Evolutionary conservation across 2,888 invertebrate species (phyloP), one percentile per base, ranked within the genome.

Genomic region (Noctua fimbriata): DNA sequence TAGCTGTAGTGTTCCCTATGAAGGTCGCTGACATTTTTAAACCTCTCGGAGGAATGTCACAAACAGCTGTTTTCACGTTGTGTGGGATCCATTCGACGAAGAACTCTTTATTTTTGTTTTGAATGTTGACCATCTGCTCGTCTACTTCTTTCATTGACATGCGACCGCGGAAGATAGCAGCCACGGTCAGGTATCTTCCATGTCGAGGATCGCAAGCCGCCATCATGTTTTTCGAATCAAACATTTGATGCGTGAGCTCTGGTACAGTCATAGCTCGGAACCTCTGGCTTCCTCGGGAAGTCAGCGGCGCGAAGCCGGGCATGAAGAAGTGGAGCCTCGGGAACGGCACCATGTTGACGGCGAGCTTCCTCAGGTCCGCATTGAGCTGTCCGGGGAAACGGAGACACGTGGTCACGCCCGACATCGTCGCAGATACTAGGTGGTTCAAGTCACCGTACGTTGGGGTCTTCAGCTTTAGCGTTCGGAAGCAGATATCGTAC

Each of bases 141-240:
- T 98, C 98, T 2, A 98, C 98, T 97, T 99, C 99, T 92, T 99
- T 99, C 98, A 99, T 99, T 21, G 99, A 99, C 98, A 99, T 98
- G 67, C 98, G 97, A 0, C 98, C 99, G 78, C 99, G 97, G 97
- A 99, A 99, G 75, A 99, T 98, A 10, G 98, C 98, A 0, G 99
- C 99, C 0, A 99, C 99, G 0, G 99, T 99, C 58, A 99, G 95
- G 92, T 99, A 99, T 74, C 99, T 97, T 28, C 99, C 99, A 92
- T 98, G 98, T 32, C 99, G 97, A 0, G 99, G 99, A 93, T 99
- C 98, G 92, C 99, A 99, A 14, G 99, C 99, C 9, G 99, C 99
- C 99, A 99, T 99, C 99, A 99, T 99, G 95, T 99, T 99, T 94
- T 99, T 99, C 12, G 99, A 98, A 92, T 99, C 99, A 92, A 99